Evolutionary conservation across 1,140 invertebrate genomes (phyloP).

Genomic region (Uloborus diversus): DNA sequence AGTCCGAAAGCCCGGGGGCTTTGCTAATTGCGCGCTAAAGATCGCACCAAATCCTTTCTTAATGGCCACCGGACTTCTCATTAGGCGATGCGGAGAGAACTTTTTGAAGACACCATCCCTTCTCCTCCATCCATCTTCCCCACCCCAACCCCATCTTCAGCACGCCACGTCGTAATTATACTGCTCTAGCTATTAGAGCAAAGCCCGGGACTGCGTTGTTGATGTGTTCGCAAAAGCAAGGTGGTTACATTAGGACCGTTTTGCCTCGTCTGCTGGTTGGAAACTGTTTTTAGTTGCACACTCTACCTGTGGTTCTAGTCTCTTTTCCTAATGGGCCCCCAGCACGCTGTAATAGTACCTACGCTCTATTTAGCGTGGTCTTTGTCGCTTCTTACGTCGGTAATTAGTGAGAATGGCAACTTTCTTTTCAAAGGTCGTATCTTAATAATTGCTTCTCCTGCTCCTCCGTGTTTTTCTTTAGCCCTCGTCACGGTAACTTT

Average conservation of each 20-base stretch:
- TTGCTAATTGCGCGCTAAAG: conserved; percentile 41
- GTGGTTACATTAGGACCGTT: not conserved
- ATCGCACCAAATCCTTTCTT: conserved; percentile 28
- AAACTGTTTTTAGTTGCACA: conserved; percentile 7
- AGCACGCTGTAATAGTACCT: conserved; percentile 23
- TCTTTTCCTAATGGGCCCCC: conserved; percentile 21
- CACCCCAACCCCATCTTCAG: not conserved
- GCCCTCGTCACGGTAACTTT: not conserved
- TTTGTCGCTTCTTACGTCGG: conserved; percentile 10
- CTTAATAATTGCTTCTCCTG: conserved; percentile 19
- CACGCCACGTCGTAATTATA: conserved; percentile 41
- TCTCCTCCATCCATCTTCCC: conserved; percentile 31
- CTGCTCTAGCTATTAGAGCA: conserved; percentile 8
- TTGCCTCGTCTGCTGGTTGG: not conserved
- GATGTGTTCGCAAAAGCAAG: conserved; percentile 7
- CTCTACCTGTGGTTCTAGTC: not conserved
- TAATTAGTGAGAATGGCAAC: conserved; percentile 28
- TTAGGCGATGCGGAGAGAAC: conserved; percentile 21
- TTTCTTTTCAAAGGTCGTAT: conserved; percentile 15
- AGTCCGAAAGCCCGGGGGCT: not conserved
- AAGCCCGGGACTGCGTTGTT: conserved; percentile 21
- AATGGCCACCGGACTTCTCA: conserved; percentile 39
- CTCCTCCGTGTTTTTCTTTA: conserved; percentile 14
- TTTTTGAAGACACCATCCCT: conserved; percentile 6
- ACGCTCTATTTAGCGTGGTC: conserved; percentile 14